These are phyloP conservation scores for Calliopsis andreniformis DNA, from an alignment of 1,140 invertebrate species.

Conservation along the genomic window DNA sequence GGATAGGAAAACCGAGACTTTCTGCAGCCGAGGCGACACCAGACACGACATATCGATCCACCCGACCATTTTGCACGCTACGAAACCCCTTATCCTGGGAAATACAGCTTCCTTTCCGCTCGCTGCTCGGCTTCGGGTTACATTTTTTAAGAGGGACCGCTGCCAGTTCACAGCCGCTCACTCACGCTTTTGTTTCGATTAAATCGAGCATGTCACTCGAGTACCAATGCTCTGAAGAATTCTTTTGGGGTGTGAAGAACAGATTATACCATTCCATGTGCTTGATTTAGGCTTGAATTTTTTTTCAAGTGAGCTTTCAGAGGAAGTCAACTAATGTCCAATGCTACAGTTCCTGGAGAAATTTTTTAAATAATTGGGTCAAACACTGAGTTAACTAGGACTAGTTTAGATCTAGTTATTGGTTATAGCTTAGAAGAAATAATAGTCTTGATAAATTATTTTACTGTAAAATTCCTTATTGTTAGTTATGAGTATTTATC, in stretches of 20 bases:
- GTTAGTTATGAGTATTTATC: no score
- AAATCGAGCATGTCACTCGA: neutral
- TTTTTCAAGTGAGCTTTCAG: no score
- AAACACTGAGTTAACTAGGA: no score
- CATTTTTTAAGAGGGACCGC: neutral
- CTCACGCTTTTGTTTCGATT: neutral
- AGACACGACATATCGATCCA: constrained; percentile 36
- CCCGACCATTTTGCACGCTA: constrained; percentile 31
- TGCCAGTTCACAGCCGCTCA: neutral
- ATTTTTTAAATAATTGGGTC: no score
- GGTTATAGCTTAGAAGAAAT: no score
- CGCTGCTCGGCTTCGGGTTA: neutral
- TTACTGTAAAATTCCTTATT: no score
- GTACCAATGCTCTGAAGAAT: neutral
- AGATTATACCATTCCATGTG: neutral
- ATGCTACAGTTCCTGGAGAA: no score
- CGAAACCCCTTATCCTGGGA: constrained; percentile 19
- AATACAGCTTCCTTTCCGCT: constrained; percentile 30
- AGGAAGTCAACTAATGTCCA: no score
- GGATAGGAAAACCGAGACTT: neutral
- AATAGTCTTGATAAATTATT: no score
- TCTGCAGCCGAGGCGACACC: constrained; percentile 15
- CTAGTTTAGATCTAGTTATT: no score
- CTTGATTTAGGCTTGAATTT: no score
- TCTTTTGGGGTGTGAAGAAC: neutral